These are phyloP conservation scores for Pungitius pungitius DNA, from an alignment of 2,113 vertebrate genomes.

Conservation along the genomic window DNA sequence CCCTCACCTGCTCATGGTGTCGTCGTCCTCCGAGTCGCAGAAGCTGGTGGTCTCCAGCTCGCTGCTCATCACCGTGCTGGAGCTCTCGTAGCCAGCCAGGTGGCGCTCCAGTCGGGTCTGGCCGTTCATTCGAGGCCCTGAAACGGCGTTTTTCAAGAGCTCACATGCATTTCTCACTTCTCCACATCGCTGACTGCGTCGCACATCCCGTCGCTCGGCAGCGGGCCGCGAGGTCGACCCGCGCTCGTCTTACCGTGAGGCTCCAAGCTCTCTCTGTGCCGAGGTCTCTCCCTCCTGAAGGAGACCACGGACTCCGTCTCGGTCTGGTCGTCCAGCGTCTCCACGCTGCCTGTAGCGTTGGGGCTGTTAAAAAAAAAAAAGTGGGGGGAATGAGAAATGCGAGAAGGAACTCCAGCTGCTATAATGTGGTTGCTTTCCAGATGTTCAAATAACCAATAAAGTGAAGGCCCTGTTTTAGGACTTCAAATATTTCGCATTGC, in stretches of 20 bases:
- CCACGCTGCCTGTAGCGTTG: slow-evolving; percentile 87
- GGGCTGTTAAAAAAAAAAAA: slow-evolving; percentile 72
- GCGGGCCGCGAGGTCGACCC: neutral
- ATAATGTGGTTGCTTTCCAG: neutral
- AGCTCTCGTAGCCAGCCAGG: slow-evolving; percentile 88
- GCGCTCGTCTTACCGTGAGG: slow-evolving; percentile 80
- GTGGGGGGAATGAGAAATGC: slow-evolving; percentile 1
- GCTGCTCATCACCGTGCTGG: slow-evolving; percentile 90
- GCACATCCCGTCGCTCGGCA: neutral
- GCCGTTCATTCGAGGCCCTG: slow-evolving; percentile 80
- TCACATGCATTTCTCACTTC: slow-evolving; percentile 31
- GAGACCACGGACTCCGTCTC: slow-evolving; percentile 90
- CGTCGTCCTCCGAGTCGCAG: slow-evolving; percentile 90
- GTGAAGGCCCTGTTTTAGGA: neutral
- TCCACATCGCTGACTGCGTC: slow-evolving; percentile 48
- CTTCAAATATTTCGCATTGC: neutral
- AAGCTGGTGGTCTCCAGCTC: slow-evolving; percentile 91
- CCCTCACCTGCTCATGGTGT: slow-evolving; percentile 89
- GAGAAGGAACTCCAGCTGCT: neutral
- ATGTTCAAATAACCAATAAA: neutral
- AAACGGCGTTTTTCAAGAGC: neutral
- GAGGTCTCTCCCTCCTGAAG: slow-evolving; percentile 85
- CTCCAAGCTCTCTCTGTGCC: slow-evolving; percentile 86
- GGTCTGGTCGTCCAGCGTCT: slow-evolving; percentile 89
- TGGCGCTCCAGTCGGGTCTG: slow-evolving; percentile 86